A percentile compares a stretch with the other conserved stretches of the same genome.
Evolutionary conservation across 2,797 vertebrate genomes (phyloP).

Genomic region (Lepus townsendii): DNA sequence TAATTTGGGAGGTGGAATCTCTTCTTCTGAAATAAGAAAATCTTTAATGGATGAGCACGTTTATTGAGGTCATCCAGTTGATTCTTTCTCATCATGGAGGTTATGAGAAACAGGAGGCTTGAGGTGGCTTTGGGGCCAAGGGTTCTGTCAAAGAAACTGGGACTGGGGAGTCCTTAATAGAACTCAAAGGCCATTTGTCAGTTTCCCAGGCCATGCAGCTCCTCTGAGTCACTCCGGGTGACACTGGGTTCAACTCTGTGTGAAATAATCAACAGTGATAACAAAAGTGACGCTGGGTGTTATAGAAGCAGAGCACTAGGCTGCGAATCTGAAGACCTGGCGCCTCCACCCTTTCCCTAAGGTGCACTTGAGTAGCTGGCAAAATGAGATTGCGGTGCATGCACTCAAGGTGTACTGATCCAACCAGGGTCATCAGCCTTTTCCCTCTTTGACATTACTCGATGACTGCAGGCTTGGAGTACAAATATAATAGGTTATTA

Average conservation of each 20-base stretch:
- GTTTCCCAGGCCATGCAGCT: background rate
- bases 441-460: too few relatives aligned
- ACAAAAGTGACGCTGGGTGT: background rate
- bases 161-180: background rate
- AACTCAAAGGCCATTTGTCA: background rate
- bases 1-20: background rate
- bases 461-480: too few relatives aligned
- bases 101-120: background rate
- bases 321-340: background rate
- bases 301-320: background rate
- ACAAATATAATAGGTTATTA: too few relatives aligned
- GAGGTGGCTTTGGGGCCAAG: background rate
- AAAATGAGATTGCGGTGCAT: background rate
- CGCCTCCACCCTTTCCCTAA: background rate
- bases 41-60: background rate
- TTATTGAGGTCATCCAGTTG: background rate
- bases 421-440: too few relatives aligned
- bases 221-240: constrained; percentile 22
- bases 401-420: too few relatives aligned
- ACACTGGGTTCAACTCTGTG: background rate
- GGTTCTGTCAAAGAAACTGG: background rate
- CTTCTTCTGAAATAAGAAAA: background rate
- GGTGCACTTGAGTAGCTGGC: background rate
- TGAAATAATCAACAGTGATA: constrained; percentile 24
- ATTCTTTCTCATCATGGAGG: background rate